These are phyloP conservation scores for Nysson spinosus DNA, from an alignment of 2,888 invertebrate species.

Conservation along the genomic window DNA sequence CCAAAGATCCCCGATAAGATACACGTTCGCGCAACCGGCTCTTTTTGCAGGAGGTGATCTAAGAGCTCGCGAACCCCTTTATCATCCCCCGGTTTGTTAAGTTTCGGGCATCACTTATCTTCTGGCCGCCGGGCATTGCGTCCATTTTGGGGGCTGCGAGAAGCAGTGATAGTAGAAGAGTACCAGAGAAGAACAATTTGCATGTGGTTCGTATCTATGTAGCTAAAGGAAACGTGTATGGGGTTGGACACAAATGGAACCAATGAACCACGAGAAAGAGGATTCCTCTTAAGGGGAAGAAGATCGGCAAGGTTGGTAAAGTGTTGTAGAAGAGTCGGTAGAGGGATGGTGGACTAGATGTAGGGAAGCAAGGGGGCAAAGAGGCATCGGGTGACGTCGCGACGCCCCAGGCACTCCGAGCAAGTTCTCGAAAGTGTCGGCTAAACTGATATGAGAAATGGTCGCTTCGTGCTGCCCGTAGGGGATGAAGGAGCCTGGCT, in stretches of 20 bases:
- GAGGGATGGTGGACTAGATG: slow-evolving; percentile 20
- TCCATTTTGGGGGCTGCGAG: slow-evolving; percentile 28
- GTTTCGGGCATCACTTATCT: slow-evolving; percentile 75
- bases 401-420: slow-evolving; percentile 68
- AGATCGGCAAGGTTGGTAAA: slow-evolving; percentile 23
- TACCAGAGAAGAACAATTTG: slow-evolving; percentile 3
- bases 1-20: slow-evolving; percentile 34
- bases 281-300: slow-evolving; percentile 31
- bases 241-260: slow-evolving; percentile 24
- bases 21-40: slow-evolving; percentile 18
- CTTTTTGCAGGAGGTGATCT: slow-evolving; percentile 41
- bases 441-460: slow-evolving; percentile 77
- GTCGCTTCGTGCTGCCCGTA: slow-evolving; percentile 75
- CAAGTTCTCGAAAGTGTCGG: slow-evolving; percentile 77
- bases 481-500: slow-evolving; percentile 69
- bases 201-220: slow-evolving; percentile 2
- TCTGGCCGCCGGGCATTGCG: slow-evolving; percentile 61
- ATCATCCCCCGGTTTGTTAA: slow-evolving; percentile 66
- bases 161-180: slow-evolving; percentile 11
- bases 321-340: slow-evolving; percentile 40
- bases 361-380: slow-evolving; percentile 49
- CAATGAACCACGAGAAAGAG: slow-evolving; percentile 15
- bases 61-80: slow-evolving; percentile 44
- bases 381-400: slow-evolving; percentile 73
- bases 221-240: not conserved